Base-by-base conservation (phyloP, 2,113 vertebrate genomes). In the Anolis sagrei region DNA sequence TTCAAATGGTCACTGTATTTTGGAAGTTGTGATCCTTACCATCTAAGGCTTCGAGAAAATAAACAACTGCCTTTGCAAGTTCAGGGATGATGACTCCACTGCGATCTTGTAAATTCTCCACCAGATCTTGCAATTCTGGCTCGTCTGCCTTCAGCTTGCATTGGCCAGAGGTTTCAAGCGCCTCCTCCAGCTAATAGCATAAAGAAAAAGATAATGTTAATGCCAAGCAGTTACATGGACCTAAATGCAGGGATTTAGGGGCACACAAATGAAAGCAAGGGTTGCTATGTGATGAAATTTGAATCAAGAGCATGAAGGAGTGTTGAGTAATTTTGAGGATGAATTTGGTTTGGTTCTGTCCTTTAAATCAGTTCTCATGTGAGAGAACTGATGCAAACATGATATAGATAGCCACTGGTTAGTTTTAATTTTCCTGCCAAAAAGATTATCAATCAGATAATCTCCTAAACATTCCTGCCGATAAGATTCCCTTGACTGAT, bases 21-120 rank as follows among this genome's bases (percentile, higher is more conserved):
- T n/a, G n/a, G n/a, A n/a, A 25, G 14, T 1, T 0, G 32, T 11
- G 9, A 36, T 62, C 44, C 88, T 95, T 93, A 96, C 96, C 95
- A 0, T 86, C 83, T 6, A 96, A 80, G 0, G 95, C 95, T 0
- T 94, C 92, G 0, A 96, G 93, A 39, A 89, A 29, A 49, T 96
- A 96, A 86, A 92, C 82, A 34, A 94, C 29, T 1, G 93, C 93
- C 2, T 0, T 34, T 58, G 77, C 89, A 88, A 90, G 86, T 76
- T 0, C 13, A 58, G 27, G 25, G 9, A 84, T 5, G 16, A 23
- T 3, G 1, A 29, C 1, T 39, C 70, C 79, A 29, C 84, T 29
- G 39, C 76, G 66, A 1, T 29, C 0, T 72, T 89, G 18, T 4
- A 96, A 86, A 89, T 0, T 82, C 23, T 34, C 86, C 54, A 91